Conservation (phyloP, 2,888 invertebrate species). For the Spilarctia lutea region DNA sequence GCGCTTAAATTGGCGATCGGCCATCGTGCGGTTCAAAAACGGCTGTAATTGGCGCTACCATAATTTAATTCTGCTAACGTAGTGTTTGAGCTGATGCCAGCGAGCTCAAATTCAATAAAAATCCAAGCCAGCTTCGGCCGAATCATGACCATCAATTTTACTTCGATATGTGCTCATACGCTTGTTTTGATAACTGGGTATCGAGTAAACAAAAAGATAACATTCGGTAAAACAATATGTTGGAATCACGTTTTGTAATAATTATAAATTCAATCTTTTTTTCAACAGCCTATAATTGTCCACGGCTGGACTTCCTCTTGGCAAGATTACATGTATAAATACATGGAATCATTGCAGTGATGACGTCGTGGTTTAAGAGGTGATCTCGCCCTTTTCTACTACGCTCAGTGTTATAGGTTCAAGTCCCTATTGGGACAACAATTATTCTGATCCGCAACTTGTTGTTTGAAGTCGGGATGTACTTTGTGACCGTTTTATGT, state of each 20-base stretch:
- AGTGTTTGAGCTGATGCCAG: conserved; percentile 83
- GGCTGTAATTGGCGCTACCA: conserved; percentile 81
- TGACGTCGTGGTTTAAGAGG: no score
- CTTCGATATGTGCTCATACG: conserved; percentile 44
- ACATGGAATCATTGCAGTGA: no score
- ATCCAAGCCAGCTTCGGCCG: conserved; percentile 61
- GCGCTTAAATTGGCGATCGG: conserved; percentile 78
- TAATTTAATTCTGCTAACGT: conserved; percentile 83
- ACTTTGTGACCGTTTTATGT: no score
- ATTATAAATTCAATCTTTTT: no score
- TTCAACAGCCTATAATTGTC: no score
- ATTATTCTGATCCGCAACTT: no score
- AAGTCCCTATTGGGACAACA: no score
- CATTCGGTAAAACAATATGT: background rate
- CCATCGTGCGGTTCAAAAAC: conserved; percentile 81
- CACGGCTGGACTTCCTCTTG: no score
- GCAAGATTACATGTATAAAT: no score
- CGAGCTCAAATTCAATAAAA: conserved; percentile 78
- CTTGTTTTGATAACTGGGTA: conserved; percentile 33
- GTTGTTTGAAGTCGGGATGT: no score
- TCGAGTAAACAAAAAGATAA: conserved; percentile 10
- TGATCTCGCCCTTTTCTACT: no score
- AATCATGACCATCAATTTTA: conserved; percentile 68
- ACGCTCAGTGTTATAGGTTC: no score
- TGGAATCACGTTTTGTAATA: background rate